A percentile compares a stretch with the other conserved stretches of the same genome.
Conservation (phyloP, 2,797 vertebrate species). For the Sebastes itinus region DNA sequence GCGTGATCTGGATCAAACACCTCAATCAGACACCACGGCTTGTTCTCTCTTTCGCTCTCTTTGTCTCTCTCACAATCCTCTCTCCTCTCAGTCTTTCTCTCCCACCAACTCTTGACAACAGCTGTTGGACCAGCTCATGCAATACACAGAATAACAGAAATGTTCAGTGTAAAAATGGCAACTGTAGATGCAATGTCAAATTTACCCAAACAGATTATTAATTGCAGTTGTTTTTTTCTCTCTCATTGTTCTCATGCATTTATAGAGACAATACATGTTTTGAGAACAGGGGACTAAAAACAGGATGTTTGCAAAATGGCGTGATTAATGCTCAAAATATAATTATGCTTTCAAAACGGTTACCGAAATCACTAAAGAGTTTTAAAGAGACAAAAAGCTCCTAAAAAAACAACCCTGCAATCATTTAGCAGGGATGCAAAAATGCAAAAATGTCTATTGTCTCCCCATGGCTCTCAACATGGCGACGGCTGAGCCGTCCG, state of each 20-base stretch:
- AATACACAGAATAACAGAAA: conserved; percentile 5
- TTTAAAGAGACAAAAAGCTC: neutral
- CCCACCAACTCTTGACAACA: neutral
- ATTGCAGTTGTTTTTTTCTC: neutral
- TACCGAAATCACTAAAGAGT: neutral
- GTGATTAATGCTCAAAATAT: neutral
- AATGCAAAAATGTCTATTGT: no score
- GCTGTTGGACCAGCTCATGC: neutral
- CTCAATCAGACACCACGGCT: conserved; percentile 61
- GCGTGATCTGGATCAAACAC: conserved; percentile 71
- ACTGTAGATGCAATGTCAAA: neutral
- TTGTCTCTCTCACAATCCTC: conserved; percentile 44
- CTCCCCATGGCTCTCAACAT: neutral
- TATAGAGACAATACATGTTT: neutral
- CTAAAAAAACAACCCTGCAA: neutral
- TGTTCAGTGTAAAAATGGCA: neutral
- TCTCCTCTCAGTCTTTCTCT: conserved; percentile 9
- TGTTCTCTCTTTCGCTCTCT: conserved; percentile 14
- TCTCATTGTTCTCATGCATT: neutral
- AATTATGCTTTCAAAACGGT: neutral
- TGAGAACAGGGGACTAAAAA: neutral
- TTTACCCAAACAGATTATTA: neutral
- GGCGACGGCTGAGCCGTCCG: neutral
- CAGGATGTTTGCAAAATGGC: neutral
- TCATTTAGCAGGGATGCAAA: neutral